Base-by-base conservation (phyloP, 1,140 invertebrate genomes). In the Mya arenaria region DNA sequence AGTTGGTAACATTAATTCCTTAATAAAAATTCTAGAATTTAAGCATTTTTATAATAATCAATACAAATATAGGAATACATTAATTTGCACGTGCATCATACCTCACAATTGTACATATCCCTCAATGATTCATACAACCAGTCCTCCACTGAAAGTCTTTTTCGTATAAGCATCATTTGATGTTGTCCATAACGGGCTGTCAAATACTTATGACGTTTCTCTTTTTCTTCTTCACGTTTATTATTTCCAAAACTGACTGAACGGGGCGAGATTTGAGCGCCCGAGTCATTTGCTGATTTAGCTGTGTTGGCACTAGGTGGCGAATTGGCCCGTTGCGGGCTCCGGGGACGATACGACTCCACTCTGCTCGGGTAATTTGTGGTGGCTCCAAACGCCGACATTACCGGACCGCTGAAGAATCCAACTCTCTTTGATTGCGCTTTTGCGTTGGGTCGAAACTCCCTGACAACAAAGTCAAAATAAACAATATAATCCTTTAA, bases 141-240 rank as follows among this genome's bases (percentile, higher is more conserved):
- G 96, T 99, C 98, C 93, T 99, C 98, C 13, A 99, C 98, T 15
- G 96, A 96, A 75, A 99, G 94, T 90, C 98, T 94, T 93, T 99
- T 99, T 85, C 97, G 95, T 89, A 99, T 99, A 82, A 99, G 95
- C 88, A 96, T 97, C 98, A 99, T 99, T 94, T 99, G 98, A 94
- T 99, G 98, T 84, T 96, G 96, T 73, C 97, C 97, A 90, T 99
- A 99, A 92, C 99, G 99, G 82, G 98, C 97, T 39, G 98, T 99
- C 81, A 99, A 95, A 93, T 98, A 99, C 85, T 93, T 94, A 78
- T 93, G 91, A 93, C 98, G 98, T 93, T 98, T 97, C 52, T 91
- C 89, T 65, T 87, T 88, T 65, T 90, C 87, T 72, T 89, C 87
- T 15, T 91, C 88, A 41, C 89, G 68, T 52, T 78, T 62, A 23